Conservation (phyloP, 2,113 vertebrate genomes). For the Neolamprologus variostigma region DNA sequence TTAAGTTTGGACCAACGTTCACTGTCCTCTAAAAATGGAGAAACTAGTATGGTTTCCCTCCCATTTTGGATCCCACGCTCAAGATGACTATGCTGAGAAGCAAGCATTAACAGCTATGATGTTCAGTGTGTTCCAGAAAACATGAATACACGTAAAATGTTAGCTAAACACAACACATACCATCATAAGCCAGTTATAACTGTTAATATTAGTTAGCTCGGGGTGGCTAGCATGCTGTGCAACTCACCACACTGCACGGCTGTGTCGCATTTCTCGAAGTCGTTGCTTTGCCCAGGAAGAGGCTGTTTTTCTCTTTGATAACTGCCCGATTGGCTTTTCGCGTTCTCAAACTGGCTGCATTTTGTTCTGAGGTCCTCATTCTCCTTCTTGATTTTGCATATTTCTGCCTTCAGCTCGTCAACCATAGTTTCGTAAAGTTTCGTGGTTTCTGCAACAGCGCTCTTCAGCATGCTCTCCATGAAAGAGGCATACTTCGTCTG, state of each 20-base stretch:
- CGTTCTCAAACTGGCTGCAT: conserved; percentile 22
- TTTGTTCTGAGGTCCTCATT: conserved; percentile 52
- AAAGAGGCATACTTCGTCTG: conserved; percentile 54
- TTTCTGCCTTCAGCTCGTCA: conserved; percentile 58
- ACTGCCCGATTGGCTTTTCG: background rate
- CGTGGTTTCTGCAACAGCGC: conserved; percentile 58
- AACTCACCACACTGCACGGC: conserved; percentile 69
- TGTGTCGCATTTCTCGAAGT: conserved; percentile 26
- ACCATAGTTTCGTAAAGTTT: conserved; percentile 69
- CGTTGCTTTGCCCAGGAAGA: background rate
- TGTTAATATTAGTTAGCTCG: rapidly evolving
- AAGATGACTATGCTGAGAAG: background rate
- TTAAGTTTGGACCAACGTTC: background rate
- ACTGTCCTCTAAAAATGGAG: background rate
- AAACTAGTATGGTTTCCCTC: conserved; percentile 47
- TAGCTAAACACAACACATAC: background rate
- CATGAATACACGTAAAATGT: rapidly evolving
- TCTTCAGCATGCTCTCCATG: conserved; percentile 62
- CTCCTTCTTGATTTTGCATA: conserved; percentile 54
- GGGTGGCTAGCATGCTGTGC: background rate
- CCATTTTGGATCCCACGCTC: background rate
- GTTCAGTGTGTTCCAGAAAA: background rate
- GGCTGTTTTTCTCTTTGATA: background rate
- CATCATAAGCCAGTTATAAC: background rate
- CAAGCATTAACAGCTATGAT: background rate